These are phyloP conservation scores for Gnathonemus longibarbis DNA, from an alignment of 2,113 vertebrate species.

Conservation along the genomic window DNA sequence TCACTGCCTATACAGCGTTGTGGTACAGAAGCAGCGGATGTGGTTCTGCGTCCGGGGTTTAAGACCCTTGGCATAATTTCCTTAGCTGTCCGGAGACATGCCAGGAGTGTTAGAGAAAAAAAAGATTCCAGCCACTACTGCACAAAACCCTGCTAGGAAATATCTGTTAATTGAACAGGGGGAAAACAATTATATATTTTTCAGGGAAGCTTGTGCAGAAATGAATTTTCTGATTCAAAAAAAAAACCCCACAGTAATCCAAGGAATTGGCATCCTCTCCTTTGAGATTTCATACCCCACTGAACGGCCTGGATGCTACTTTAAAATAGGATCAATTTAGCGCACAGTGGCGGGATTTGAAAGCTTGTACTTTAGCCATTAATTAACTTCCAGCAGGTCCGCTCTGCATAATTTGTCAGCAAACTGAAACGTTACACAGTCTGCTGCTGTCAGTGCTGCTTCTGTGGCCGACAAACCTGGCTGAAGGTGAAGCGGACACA, in stretches of 20 bases:
- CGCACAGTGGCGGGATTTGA: not conserved
- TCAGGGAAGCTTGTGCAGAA: not conserved
- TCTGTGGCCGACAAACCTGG: not conserved
- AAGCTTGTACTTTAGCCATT: not conserved
- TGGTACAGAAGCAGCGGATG: not conserved
- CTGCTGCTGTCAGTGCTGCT: not conserved
- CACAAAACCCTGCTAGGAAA: not conserved
- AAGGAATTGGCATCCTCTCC: not conserved
- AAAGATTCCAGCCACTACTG: not conserved
- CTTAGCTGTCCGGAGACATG: not conserved
- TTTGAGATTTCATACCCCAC: not conserved
- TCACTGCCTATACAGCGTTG: not conserved
- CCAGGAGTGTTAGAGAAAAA: not conserved
- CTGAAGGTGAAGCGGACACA: constrained; percentile 34
- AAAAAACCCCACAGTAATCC: not conserved
- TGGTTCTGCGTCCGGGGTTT: not conserved
- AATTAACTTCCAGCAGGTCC: not conserved
- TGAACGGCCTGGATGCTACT: not conserved
- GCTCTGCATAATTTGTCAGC: not conserved
- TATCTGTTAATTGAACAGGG: not conserved
- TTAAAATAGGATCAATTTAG: not conserved
- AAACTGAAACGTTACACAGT: not conserved
- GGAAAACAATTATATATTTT: not conserved
- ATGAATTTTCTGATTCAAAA: not conserved
- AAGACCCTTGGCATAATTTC: not conserved